Evolutionary conservation across 2,888 invertebrate genomes (phyloP).

Genomic region (Drosophila nigricruria): DNA sequence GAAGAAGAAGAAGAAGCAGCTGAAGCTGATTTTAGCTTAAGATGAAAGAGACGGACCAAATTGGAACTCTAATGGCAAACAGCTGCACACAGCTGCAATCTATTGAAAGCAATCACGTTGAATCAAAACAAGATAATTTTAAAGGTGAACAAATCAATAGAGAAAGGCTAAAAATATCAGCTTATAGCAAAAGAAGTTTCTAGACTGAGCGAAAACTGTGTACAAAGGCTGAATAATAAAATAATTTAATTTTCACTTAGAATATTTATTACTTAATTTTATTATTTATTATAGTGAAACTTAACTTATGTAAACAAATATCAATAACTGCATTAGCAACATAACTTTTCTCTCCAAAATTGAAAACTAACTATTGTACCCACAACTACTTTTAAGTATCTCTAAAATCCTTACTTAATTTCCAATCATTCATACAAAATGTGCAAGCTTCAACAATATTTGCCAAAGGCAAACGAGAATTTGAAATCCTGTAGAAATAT

Average conservation of each 20-base stretch:
- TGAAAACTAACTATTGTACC: too few relatives aligned
- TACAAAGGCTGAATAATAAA: too few relatives aligned
- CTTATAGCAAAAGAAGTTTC: background rate
- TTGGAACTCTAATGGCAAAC: constrained; percentile 21
- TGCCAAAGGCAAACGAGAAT: background rate
- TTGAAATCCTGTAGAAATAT: background rate
- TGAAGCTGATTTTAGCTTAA: constrained; percentile 23
- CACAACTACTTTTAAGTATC: too few relatives aligned
- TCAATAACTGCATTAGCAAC: too few relatives aligned
- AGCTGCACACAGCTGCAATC: constrained; percentile 44
- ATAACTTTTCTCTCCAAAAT: too few relatives aligned
- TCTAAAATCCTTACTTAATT: too few relatives aligned
- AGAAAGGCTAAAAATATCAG: too few relatives aligned
- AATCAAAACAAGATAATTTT: constrained; percentile 18
- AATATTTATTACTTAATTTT: too few relatives aligned
- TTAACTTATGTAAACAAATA: too few relatives aligned
- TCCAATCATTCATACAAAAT: background rate
- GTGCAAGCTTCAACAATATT: background rate
- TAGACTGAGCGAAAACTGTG: too few relatives aligned
- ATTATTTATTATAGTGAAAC: too few relatives aligned
- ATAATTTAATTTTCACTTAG: too few relatives aligned
- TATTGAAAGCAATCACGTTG: constrained; percentile 41
- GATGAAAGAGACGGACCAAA: constrained; percentile 9
- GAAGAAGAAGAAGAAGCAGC: constrained; percentile 17
- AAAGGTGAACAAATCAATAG: constrained; percentile 29